Percentiles rank a stretch among this genome's conserved stretches.
Conservation (phyloP, 2,797 vertebrate species). For the Peromyscus eremicus region DNA sequence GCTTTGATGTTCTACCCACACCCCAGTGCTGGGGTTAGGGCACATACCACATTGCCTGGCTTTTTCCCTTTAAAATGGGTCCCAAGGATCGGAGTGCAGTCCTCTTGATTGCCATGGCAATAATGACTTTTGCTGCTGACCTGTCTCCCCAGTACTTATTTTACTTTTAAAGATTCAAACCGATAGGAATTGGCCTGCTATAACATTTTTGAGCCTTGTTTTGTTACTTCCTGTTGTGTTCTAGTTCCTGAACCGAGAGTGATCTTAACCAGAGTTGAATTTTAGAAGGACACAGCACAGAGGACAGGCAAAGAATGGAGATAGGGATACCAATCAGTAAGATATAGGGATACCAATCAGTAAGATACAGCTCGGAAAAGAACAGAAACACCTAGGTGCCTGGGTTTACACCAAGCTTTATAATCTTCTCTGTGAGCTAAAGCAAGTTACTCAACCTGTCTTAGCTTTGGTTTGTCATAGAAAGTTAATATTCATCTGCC, state of each 20-base stretch:
- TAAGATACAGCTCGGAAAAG: slow-evolving; percentile 30
- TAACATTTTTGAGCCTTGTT: slow-evolving; percentile 36
- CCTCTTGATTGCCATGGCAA: neutral
- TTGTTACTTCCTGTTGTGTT: slow-evolving; percentile 55
- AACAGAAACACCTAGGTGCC: neutral
- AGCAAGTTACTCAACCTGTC: slow-evolving; percentile 35
- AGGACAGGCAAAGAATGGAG: slow-evolving; percentile 28
- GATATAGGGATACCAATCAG: neutral
- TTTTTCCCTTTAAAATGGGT: neutral
- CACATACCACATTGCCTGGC: neutral
- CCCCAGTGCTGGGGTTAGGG: neutral
- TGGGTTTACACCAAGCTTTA: slow-evolving; percentile 39
- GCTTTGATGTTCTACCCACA: neutral
- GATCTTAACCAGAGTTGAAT: neutral
- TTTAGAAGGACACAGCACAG: slow-evolving; percentile 45
- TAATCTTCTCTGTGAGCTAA: slow-evolving; percentile 57
- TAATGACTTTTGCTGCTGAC: neutral
- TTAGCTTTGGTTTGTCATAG: slow-evolving; percentile 41
- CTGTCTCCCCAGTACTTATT: neutral
- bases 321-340: neutral
- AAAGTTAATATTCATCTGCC: slow-evolving; percentile 42
- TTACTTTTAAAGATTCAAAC: slow-evolving; percentile 37
- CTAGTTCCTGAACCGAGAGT: slow-evolving; percentile 51
- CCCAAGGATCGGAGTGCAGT: neutral
- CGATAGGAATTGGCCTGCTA: slow-evolving; percentile 3